A percentile compares a stretch with the other conserved stretches of the same genome.
Conservation (phyloP, 2,113 vertebrate genomes). For the Brachyhypopomus occidentalis region DNA sequence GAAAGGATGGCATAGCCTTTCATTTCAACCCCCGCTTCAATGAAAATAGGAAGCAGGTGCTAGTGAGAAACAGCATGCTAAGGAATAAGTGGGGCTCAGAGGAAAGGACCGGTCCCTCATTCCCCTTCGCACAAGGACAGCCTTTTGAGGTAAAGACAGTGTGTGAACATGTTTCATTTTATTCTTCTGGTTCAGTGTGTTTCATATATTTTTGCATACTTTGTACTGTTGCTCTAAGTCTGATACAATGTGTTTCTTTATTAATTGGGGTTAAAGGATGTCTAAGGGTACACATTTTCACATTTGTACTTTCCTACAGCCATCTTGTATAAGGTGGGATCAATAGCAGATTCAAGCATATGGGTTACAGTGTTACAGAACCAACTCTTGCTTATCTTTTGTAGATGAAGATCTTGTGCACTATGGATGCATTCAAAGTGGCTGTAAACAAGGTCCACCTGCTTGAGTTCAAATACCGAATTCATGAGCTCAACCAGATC, state of each 20-base stretch:
- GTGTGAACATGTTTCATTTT: neutral
- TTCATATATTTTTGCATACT: neutral
- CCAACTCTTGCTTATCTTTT: neutral
- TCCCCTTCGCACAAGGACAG: conserved; percentile 53
- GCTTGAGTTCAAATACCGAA: conserved; percentile 53
- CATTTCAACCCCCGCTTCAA: conserved; percentile 56
- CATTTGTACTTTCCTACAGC: neutral
- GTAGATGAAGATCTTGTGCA: conserved; percentile 59
- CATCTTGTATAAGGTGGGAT: neutral
- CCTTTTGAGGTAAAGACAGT: conserved; percentile 56
- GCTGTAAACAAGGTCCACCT: conserved; percentile 52
- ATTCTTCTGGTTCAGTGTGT: neutral
- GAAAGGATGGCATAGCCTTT: conserved; percentile 45
- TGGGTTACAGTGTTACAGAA: neutral
- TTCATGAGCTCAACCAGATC: conserved; percentile 48
- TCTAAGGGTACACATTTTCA: too few relatives aligned
- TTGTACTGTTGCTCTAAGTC: neutral
- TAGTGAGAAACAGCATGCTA: conserved; percentile 54
- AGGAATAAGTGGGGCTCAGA: conserved; percentile 47
- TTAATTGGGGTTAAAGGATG: too few relatives aligned
- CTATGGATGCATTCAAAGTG: conserved; percentile 41
- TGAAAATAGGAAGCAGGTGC: conserved; percentile 28
- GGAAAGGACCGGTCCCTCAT: conserved; percentile 30
- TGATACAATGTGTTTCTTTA: too few relatives aligned
- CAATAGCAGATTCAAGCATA: too few relatives aligned